Percentiles rank a stretch among this genome's conserved stretches.
These are phyloP conservation scores for Hypanus sabinus DNA, from an alignment of 2,113 vertebrate genomes.

Conservation along the genomic window DNA sequence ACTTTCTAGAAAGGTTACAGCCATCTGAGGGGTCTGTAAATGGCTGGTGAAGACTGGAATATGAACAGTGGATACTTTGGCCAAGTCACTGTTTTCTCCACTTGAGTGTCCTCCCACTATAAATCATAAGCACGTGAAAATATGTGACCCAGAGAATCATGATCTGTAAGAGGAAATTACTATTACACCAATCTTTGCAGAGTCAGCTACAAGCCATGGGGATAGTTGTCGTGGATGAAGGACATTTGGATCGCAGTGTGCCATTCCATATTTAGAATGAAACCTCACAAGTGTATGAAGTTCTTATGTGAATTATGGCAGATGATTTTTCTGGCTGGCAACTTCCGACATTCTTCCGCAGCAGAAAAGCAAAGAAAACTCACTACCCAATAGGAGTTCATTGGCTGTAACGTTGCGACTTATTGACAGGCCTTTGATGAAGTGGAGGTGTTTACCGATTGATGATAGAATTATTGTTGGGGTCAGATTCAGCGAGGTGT, in stretches of 20 bases:
- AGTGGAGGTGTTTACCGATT: background rate
- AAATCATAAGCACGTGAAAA: background rate
- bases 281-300: background rate
- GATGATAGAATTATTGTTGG: background rate
- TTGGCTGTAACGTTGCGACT: background rate
- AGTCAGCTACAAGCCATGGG: background rate
- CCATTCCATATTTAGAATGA: background rate
- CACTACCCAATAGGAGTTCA: background rate
- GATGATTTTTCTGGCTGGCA: background rate
- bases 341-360: background rate
- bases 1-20: background rate
- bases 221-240: background rate
- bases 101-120: background rate
- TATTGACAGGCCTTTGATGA: background rate
- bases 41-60: background rate
- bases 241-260: background rate
- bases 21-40: background rate
- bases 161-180: background rate
- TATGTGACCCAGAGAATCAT: background rate
- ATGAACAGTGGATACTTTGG: background rate
- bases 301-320: background rate
- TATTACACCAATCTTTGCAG: background rate
- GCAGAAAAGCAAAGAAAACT: background rate
- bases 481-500: background rate
- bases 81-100: background rate